Evolutionary conservation across 1,140 invertebrate genomes (phyloP), one percentile per base, ranked within the genome.

Genomic region (Ditylenchus dipsaci): DNA sequence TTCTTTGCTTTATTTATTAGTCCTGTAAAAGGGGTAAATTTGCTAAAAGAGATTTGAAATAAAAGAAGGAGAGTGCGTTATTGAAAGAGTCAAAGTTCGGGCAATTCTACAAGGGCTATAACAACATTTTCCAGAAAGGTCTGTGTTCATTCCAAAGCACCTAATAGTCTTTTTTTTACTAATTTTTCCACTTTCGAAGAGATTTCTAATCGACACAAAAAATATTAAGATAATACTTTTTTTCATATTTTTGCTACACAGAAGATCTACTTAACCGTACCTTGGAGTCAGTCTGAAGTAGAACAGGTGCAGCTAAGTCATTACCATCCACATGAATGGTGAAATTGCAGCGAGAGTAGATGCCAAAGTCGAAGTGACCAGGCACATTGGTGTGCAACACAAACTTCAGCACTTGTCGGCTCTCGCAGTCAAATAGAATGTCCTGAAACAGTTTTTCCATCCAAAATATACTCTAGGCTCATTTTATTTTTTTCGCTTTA

Each of bases 321-420:
- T 56, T 56, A 7, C 63, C 23, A 11, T 65, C 42, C 33, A 65
- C 63, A 65, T 26, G 23, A 19, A 65, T 58, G 17, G 63, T 69
- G 56, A 76, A 77, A 47, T 70, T 53, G 27, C 60, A 57, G 17
- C 76, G 73, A 29, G 64, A 58, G 60, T 76, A 76, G 45, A 78
- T 60, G n/a, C 97, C 97, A 85, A 97, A 98, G 85, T 97, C 95
- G 85, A 96, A 97, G 85, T 98, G 95, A 1, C 95, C 95, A 19
- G 95, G 95, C 84, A 93, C 95, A 85, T 98, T 98, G 9, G 94
- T 96, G 83, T 97, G 95, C 53, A 98, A 86, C 21, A 98, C 90
- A 84, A 97, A 92, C 84, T 97, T 98, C 84, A 95, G 95, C 57
- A 93, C 92, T 77, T 88, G 87, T 80, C 97, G 91, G 42, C 90